Evolutionary conservation across 2,797 vertebrate species (phyloP).

Genomic region (Paedocypris micromegethes): DNA sequence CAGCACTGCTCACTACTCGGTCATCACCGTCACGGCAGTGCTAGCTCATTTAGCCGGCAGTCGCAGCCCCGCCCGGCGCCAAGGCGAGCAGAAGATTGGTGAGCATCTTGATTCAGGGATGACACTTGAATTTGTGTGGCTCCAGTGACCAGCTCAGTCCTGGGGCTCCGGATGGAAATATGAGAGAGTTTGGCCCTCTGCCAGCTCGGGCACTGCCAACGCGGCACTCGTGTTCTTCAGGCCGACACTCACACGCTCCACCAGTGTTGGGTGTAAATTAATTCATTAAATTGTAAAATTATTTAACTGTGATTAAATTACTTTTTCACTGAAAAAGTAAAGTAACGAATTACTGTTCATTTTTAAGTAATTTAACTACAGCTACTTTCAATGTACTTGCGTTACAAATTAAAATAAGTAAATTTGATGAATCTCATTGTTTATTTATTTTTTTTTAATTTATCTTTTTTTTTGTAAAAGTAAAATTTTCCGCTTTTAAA

Average conservation of each 20-base stretch:
- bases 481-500: too few relatives aligned
- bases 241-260: constrained; percentile 18
- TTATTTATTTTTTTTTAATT: too few relatives aligned
- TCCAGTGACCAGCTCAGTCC: constrained; percentile 56
- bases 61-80: constrained; percentile 63
- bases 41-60: constrained; percentile 63
- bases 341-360: too few relatives aligned
- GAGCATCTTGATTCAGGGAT: constrained; percentile 71
- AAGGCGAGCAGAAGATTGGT: constrained; percentile 74
- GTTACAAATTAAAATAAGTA: too few relatives aligned
- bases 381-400: too few relatives aligned
- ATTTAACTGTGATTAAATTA: too few relatives aligned
- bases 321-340: too few relatives aligned
- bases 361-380: too few relatives aligned
- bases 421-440: too few relatives aligned
- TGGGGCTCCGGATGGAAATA: constrained; percentile 55
- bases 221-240: constrained; percentile 25
- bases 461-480: too few relatives aligned
- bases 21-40: constrained; percentile 57
- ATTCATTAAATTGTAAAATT: too few relatives aligned
- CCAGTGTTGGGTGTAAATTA: background rate
- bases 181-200: constrained; percentile 69
- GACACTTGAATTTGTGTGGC: constrained; percentile 72
- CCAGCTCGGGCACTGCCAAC: constrained; percentile 43
- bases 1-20: constrained; percentile 46